These are phyloP conservation scores for Zeus faber DNA, from an alignment of 2,113 vertebrate species.

Conservation along the genomic window DNA sequence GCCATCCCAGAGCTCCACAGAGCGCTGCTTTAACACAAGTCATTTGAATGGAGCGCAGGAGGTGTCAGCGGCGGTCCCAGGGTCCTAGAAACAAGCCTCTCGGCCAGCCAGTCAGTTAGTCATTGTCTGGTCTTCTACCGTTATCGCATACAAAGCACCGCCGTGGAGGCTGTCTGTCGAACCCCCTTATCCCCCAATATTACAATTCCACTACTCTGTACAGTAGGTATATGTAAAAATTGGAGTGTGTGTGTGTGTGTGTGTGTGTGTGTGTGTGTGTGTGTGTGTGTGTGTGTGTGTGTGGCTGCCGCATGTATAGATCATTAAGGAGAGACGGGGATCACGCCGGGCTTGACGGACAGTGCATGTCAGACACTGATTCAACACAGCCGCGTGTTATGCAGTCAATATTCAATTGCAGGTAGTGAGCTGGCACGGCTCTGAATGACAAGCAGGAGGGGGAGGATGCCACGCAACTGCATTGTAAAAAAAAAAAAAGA, in stretches of 20 bases:
- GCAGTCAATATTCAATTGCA: conserved; percentile 49
- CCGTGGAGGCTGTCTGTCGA: conserved; percentile 5
- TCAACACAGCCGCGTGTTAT: conserved; percentile 29
- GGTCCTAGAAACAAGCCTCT: conserved; percentile 26
- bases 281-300: not conserved
- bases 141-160: conserved; percentile 51
- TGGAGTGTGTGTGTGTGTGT: not conserved
- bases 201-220: conserved; percentile 24
- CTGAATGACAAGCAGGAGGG: conserved; percentile 37
- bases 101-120: conserved; percentile 28
- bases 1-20: conserved; percentile 19
- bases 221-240: conserved; percentile 3
- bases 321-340: conserved; percentile 40
- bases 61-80: conserved; percentile 24
- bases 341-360: conserved; percentile 32
- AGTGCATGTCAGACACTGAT: conserved; percentile 23
- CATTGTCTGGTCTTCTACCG: conserved; percentile 35
- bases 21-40: conserved; percentile 27
- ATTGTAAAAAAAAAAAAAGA: too few relatives aligned
- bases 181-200: conserved; percentile 3
- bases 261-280: conserved; percentile 14
- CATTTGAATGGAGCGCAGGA: conserved; percentile 50
- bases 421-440: conserved; percentile 35
- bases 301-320: conserved; percentile 20
- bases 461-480: conserved; percentile 50